Conservation (phyloP, 2,797 vertebrate genomes). For the Coendou prehensilis region DNA sequence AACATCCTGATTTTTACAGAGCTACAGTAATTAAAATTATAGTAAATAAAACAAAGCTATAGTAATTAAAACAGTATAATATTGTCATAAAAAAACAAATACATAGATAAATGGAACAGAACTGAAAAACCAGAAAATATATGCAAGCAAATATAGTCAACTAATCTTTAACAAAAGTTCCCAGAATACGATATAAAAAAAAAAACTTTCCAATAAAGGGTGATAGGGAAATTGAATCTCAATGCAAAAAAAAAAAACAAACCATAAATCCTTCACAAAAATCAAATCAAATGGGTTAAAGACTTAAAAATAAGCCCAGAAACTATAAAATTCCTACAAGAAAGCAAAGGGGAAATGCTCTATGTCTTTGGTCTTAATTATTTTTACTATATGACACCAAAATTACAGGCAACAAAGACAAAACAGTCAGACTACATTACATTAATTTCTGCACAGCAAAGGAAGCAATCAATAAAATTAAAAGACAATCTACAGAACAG, state of each 20-base stretch:
- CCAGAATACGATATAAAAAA: neutral
- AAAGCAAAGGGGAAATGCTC: neutral
- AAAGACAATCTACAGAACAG: neutral
- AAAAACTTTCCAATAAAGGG: neutral
- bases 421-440: neutral
- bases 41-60: neutral
- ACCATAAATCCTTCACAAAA: neutral
- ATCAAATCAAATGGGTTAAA: neutral
- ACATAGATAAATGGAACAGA: neutral
- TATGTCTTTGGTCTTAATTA: neutral
- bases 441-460: neutral
- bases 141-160: neutral
- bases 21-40: neutral
- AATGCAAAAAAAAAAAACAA: neutral
- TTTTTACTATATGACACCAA: neutral
- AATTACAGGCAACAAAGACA: neutral
- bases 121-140: neutral
- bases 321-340: neutral
- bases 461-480: neutral
- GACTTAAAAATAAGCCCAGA: neutral
- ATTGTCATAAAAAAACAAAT: neutral
- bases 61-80: neutral
- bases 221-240: neutral
- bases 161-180: neutral
- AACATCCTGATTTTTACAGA: neutral